Conservation (phyloP, 2,797 vertebrate species). For the Eulemur rubriventer region DNA sequence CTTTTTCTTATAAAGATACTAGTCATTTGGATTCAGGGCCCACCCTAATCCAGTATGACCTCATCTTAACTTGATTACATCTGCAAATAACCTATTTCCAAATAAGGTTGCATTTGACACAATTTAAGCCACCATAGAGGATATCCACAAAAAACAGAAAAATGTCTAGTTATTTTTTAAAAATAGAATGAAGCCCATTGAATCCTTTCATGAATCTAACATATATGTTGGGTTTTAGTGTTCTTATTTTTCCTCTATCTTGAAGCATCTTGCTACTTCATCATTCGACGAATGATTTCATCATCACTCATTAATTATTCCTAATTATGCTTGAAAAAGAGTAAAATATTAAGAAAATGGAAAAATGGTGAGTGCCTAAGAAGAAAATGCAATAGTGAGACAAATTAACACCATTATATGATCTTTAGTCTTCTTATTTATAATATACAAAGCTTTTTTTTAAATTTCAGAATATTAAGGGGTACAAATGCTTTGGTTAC, state of each 20-base stretch:
- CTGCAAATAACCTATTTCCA: neutral
- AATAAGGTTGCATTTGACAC: neutral
- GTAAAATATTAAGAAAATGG: neutral
- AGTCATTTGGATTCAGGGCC: neutral
- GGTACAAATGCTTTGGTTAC: no score
- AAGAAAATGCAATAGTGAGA: neutral
- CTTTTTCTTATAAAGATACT: neutral
- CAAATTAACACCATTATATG: neutral
- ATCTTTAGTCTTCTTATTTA: neutral
- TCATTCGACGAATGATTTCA: neutral
- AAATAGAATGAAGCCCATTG: neutral
- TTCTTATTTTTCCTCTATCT: neutral
- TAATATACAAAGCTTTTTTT: neutral
- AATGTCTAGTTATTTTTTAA: neutral
- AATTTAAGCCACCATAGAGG: neutral
- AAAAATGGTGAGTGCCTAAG: neutral
- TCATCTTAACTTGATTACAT: neutral
- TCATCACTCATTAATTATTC: neutral
- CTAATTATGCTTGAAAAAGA: neutral
- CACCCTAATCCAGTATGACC: neutral
- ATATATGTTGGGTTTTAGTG: neutral
- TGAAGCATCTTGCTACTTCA: constrained; percentile 26
- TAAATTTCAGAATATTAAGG: neutral
- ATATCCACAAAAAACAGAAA: neutral
- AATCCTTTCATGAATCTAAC: neutral